phyloP scores from a whole-genome alignment of 2,888 invertebrate species.

The Megamerina dolium region DNA sequence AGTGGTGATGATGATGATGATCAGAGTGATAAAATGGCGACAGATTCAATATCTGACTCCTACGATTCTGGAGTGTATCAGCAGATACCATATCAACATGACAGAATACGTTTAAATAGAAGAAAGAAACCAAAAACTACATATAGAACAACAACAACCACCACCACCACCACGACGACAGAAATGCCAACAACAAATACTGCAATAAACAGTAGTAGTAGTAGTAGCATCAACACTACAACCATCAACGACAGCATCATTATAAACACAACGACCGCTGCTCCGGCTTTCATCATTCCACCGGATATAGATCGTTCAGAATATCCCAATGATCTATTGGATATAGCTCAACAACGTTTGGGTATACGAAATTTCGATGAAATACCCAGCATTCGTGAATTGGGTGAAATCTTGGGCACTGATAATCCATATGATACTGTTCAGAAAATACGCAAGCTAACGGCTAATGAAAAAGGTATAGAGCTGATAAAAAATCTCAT shows the following conservation, averaged over 20 bases:
- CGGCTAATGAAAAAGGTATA: constrained; percentile 34
- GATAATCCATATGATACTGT: constrained; percentile 33
- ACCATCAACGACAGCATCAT: too few relatives aligned
- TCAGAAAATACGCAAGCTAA: constrained; percentile 32
- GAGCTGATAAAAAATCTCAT: constrained; percentile 29
- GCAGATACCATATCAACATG: too few relatives aligned
- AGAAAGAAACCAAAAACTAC: background rate
- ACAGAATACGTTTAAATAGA: too few relatives aligned
- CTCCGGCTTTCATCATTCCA: background rate
- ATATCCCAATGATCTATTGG: constrained; percentile 36
- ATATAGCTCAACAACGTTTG: constrained; percentile 34
- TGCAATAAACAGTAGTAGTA: too few relatives aligned
- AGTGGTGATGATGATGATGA: background rate
- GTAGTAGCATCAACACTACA: too few relatives aligned
- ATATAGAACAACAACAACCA: background rate
- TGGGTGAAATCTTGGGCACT: constrained; percentile 37
- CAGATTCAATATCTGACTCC: too few relatives aligned
- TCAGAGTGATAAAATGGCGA: background rate
- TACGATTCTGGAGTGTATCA: too few relatives aligned
- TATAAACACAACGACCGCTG: background rate
- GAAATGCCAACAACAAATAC: constrained; percentile 9
- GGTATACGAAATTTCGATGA: constrained; percentile 32
- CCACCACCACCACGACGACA: constrained; percentile 10
- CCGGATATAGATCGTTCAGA: too few relatives aligned
- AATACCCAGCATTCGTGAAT: constrained; percentile 34